Conservation (phyloP, 1,140 invertebrate species). For the Oryctes rhinoceros region DNA sequence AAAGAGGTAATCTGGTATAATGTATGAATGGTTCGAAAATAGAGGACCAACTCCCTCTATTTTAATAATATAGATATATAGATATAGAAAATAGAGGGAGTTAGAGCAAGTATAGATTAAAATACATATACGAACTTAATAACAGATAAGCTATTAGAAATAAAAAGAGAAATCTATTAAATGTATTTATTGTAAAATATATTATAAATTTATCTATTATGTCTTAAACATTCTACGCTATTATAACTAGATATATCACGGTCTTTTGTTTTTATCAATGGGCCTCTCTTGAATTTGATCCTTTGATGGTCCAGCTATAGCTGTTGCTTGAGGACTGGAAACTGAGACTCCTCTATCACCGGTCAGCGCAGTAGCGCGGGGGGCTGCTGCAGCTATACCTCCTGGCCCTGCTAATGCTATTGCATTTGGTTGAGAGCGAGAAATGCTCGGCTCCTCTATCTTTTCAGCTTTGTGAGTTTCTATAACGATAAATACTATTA, state of each 20-base stretch:
- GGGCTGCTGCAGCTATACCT: conserved; percentile 62
- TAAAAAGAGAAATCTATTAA: neutral
- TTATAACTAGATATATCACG: conserved; percentile 26
- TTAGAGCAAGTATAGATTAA: too few relatives aligned
- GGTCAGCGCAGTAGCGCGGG: conserved; percentile 61
- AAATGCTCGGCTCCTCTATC: conserved; percentile 57
- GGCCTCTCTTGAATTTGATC: conserved; percentile 48
- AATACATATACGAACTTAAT: too few relatives aligned
- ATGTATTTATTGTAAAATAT: conserved; percentile 35
- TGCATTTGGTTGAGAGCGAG: conserved; percentile 62
- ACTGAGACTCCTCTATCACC: conserved; percentile 62
- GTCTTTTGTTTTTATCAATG: conserved; percentile 42
- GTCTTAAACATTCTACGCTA: neutral
- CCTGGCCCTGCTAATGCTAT: conserved; percentile 63
- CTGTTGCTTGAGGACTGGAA: conserved; percentile 62
- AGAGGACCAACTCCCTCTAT: too few relatives aligned
- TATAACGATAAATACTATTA: conserved; percentile 40
- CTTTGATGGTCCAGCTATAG: conserved; percentile 60
- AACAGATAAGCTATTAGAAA: neutral
- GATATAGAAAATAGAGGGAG: too few relatives aligned
- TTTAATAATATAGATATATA: too few relatives aligned
- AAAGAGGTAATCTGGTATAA: too few relatives aligned
- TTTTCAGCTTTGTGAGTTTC: conserved; percentile 45
- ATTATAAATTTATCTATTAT: conserved; percentile 38
- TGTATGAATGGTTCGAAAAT: too few relatives aligned